Evolutionary conservation across 1,140 invertebrate genomes (phyloP), one percentile per base, ranked within the genome.

Genomic region (Proales similis): DNA sequence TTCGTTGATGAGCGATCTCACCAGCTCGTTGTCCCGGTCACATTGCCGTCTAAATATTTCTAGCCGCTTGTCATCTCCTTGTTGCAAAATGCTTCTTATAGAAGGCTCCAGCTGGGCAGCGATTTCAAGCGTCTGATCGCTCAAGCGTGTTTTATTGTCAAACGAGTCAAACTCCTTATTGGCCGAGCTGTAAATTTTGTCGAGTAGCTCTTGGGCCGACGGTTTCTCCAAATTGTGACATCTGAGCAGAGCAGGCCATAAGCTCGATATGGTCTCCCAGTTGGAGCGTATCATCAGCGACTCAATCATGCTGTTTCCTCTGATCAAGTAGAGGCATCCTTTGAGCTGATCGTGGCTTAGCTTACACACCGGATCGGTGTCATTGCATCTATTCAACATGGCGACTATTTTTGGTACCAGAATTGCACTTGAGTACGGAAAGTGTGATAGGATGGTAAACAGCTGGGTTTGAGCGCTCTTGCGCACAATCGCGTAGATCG

Each of bases 171-270:
- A 71, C 53, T 76, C 68, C 65, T 79, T 79, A 27, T 75, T 68
- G 11, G 82, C 69, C 43, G 72, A 72, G 33, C 73, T 73, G 33
- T 75, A 73, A 22, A 82, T 74, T 22, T 74, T 70, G 61, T 87
- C 85, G 48, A 90, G 81, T 30, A 91, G 71, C 33, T 77, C 79
- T 39, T 88, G 82, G 29, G 90, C 83, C 7, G 85, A 87, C 2
- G 82, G 80, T 71, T 89, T 88, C 68, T 90, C 87, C 0, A 84
- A 86, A 48, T 86, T 83, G 64, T 83, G 80, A 1, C 85, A 82
- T 65, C 80, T 70, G 0, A 87, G 77, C 4, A 89, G 65, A 2
- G 82, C 82, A 2, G 86, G 84, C 87, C 88, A 90, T 4, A 74
- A 20, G 32, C 67, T 47, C 11, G 43, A 60, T 2, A 90, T 75